A percentile compares a stretch with the other conserved stretches of the same genome.
Evolutionary conservation across 2,113 vertebrate genomes (phyloP).

Genomic region (Paralichthys olivaceus): DNA sequence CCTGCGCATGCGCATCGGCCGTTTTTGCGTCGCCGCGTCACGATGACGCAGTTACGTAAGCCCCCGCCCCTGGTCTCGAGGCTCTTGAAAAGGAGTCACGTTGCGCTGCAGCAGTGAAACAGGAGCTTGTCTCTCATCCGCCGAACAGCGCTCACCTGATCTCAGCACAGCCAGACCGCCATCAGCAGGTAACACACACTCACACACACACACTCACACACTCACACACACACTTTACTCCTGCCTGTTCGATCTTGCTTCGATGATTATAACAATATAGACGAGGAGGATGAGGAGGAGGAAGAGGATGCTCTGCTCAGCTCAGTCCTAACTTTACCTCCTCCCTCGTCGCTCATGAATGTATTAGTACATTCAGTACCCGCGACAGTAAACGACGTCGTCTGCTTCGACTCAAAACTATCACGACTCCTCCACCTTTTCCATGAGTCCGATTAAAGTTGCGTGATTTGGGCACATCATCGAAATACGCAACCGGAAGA

Average conservation of each 20-base stretch:
- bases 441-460: neutral
- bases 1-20: constrained; percentile 39
- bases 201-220: neutral
- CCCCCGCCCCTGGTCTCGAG: constrained; percentile 58
- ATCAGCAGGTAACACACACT: constrained; percentile 60
- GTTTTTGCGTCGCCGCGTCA: neutral
- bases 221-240: neutral
- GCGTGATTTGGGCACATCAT: neutral
- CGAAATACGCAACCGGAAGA: constrained; percentile 63
- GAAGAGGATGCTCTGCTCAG: constrained; percentile 47
- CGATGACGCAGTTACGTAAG: constrained; percentile 30
- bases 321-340: constrained; percentile 25
- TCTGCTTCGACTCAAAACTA: neutral
- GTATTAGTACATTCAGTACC: accelerated
- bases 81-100: constrained; percentile 80
- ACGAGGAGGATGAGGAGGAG: neutral
- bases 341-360: neutral
- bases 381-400: neutral
- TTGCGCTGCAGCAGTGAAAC: constrained; percentile 81
- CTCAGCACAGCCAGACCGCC: neutral
- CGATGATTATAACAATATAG: neutral
- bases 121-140: constrained; percentile 55
- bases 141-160: neutral
- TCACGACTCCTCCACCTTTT: neutral
- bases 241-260: neutral